A percentile compares a stretch with the other conserved stretches of the same genome.
Conservation (phyloP, 2,888 invertebrate species). For the Tenodera sinensis region DNA sequence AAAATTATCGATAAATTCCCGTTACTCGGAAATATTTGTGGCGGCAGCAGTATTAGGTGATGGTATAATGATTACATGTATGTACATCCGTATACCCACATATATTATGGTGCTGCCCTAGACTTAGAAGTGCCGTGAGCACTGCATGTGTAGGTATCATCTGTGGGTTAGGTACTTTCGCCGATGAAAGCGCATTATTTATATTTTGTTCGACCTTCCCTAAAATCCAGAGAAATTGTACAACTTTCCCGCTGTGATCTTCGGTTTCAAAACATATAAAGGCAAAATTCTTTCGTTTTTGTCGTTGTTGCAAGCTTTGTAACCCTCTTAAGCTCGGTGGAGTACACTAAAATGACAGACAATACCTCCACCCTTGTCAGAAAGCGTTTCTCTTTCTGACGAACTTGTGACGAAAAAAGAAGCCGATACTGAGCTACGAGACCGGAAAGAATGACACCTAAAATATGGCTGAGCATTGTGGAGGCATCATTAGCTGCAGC, state of each 20-base stretch:
- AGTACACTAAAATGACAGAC: conserved; percentile 4
- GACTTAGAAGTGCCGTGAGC: no score
- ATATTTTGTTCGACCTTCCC: neutral
- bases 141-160: no score
- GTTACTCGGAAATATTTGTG: no score
- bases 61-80: no score
- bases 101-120: no score
- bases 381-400: conserved; percentile 2
- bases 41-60: no score
- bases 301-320: neutral
- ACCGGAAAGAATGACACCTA: conserved; percentile 17
- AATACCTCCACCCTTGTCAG: neutral
- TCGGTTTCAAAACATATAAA: neutral
- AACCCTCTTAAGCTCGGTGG: neutral
- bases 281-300: neutral
- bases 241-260: neutral
- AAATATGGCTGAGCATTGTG: conserved; percentile 24
- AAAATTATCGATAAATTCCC: no score
- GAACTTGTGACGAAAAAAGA: neutral
- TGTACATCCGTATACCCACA: no score
- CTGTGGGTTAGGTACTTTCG: neutral
- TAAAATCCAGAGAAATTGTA: neutral
- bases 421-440: neutral
- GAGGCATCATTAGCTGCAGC: conserved; percentile 8
- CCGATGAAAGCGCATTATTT: neutral